These are phyloP conservation scores for Spodoptera exigua DNA, from an alignment of 2,888 invertebrate genomes.

Conservation along the genomic window DNA sequence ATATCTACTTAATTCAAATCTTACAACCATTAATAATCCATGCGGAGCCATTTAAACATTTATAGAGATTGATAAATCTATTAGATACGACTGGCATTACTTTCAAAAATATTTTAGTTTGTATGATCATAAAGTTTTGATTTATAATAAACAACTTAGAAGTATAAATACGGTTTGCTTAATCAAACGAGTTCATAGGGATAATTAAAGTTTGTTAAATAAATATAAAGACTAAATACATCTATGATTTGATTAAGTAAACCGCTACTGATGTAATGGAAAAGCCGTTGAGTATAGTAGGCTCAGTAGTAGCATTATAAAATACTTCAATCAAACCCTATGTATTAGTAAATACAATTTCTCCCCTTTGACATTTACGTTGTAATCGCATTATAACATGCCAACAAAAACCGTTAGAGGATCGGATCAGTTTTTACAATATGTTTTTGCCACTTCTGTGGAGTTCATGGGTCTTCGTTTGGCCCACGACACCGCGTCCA, in stretches of 20 bases:
- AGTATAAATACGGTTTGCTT: slow-evolving; percentile 22
- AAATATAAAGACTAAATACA: neutral
- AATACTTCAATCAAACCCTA: slow-evolving; percentile 38
- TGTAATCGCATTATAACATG: slow-evolving; percentile 49
- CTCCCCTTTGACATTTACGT: slow-evolving; percentile 46
- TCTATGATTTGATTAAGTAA: neutral
- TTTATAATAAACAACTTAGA: slow-evolving; percentile 34
- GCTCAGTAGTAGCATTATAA: slow-evolving; percentile 21
- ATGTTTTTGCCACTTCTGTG: slow-evolving; percentile 49
- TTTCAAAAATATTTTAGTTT: slow-evolving; percentile 46
- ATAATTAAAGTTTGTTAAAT: neutral
- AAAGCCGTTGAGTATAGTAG: slow-evolving; percentile 12
- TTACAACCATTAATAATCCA: slow-evolving; percentile 55
- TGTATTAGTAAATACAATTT: slow-evolving; percentile 26
- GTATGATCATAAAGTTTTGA: slow-evolving; percentile 38
- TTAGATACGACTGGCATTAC: slow-evolving; percentile 50
- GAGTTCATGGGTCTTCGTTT: slow-evolving; percentile 54
- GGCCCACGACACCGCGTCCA: slow-evolving; percentile 61
- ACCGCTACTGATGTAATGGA: neutral
- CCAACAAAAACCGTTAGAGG: slow-evolving; percentile 50
- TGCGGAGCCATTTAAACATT: slow-evolving; percentile 49
- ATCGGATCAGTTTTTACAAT: slow-evolving; percentile 40
- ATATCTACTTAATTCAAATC: slow-evolving; percentile 59
- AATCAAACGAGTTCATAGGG: slow-evolving; percentile 11
- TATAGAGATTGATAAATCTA: slow-evolving; percentile 61